Percentiles rank a stretch among this genome's conserved stretches.
Conservation (phyloP, 2,888 invertebrate species). For the Meliscaeva auricollis region DNA sequence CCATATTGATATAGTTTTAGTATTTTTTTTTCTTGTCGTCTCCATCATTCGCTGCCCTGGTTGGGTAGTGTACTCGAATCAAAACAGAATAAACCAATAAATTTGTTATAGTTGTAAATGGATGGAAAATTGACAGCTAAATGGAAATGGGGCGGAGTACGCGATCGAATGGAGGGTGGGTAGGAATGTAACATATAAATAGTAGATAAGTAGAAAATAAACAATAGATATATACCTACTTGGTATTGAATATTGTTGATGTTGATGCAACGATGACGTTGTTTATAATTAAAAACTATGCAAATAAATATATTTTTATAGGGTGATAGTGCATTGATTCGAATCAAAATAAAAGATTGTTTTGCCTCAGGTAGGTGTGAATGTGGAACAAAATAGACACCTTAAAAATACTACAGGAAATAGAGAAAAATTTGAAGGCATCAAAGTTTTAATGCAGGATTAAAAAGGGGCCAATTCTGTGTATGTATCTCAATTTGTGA, state of each 20-base stretch:
- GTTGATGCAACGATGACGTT: slow-evolving; percentile 4
- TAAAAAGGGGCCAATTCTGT: too few relatives aligned
- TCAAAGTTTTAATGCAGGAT: too few relatives aligned
- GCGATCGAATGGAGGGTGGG: slow-evolving; percentile 40
- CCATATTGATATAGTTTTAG: background rate
- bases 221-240: background rate
- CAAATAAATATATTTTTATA: background rate
- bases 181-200: slow-evolving; percentile 5
- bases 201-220: background rate
- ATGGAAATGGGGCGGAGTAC: slow-evolving; percentile 62
- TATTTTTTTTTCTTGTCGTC: slow-evolving; percentile 1
- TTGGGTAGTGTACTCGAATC: slow-evolving; percentile 56
- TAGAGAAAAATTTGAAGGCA: too few relatives aligned
- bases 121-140: slow-evolving; percentile 61
- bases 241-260: background rate
- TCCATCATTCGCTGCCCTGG: slow-evolving; percentile 34
- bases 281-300: slow-evolving; percentile 3
- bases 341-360: too few relatives aligned
- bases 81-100: slow-evolving; percentile 48
- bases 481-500: too few relatives aligned
- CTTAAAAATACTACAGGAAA: too few relatives aligned
- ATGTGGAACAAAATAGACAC: too few relatives aligned
- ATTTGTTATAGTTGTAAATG: slow-evolving; percentile 51
- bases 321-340: background rate
- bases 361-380: too few relatives aligned